A percentile compares a stretch with the other conserved stretches of the same genome.
phyloP scores from a whole-genome alignment of 2,113 vertebrate species.

The Pelodiscus sinensis region DNA sequence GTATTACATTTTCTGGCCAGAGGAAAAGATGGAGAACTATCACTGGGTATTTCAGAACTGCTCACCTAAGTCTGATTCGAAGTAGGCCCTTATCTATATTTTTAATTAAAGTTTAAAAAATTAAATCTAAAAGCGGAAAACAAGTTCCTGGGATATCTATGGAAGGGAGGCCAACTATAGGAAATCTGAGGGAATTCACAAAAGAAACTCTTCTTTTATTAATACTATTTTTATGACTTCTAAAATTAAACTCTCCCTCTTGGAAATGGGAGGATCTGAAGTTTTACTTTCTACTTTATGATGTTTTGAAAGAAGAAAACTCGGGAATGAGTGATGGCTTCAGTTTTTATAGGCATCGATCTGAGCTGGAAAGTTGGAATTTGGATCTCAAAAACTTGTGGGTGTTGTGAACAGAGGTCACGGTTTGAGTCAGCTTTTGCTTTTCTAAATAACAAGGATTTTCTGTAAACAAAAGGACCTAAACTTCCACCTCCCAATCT shows the following conservation, averaged over 20 bases:
- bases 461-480: not conserved
- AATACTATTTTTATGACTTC: not conserved
- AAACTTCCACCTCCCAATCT: not conserved
- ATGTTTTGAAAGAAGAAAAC: not conserved
- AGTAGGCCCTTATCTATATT: not conserved
- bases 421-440: not conserved
- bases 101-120: not conserved
- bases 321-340: not conserved
- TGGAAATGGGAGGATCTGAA: not conserved
- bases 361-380: not conserved
- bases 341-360: not conserved
- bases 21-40: constrained; percentile 36
- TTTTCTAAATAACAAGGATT: no score
- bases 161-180: not conserved
- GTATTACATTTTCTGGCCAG: constrained; percentile 33
- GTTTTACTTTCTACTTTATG: not conserved
- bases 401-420: not conserved
- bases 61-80: not conserved
- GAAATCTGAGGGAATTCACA: not conserved
- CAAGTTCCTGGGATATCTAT: not conserved
- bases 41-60: not conserved
- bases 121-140: not conserved
- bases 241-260: not conserved
- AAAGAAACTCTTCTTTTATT: not conserved
- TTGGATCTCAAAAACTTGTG: not conserved